Base-by-base conservation (phyloP, 2,797 vertebrate species). In the Dallia pectoralis region DNA sequence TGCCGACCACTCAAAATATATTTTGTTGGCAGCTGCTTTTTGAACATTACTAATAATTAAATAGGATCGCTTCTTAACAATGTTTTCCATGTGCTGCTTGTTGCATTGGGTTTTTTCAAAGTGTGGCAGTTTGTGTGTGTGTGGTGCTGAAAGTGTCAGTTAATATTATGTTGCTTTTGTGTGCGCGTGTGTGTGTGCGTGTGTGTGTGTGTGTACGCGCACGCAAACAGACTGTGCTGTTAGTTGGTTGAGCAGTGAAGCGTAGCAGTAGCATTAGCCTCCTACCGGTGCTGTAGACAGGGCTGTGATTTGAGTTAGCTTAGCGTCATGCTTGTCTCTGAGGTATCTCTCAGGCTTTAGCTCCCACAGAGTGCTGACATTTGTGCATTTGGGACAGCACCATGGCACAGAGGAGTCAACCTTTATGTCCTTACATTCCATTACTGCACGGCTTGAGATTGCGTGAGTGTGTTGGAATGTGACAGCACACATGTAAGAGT, bases 341-440 rank as follows among this genome's bases (percentile, higher is more conserved):
- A 4, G 40, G n/a, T 22, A 11, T 33, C 14, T 36, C 11, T 69
- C 6, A n/a, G 7, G 40, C 68, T 53, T 27, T 53, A 32, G 16
- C 27, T 19, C 68, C 48, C 14, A 29, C 16, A 6, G 47, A 9
- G 72, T 69, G 77, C 79, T 89, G 87, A 87, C 87, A 89, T 89
- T 87, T 85, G 74, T 81, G 59, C 71, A 76, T 76, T 77, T 77
- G 72, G 76, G 72, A 7, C 73, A 76, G 51, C 85, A 80, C 83
- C 84, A 82, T 63, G 83, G 79, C 84, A 32, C 47, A 68, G 18
- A 80, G 76, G 70, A 79, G 73, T 82, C 81, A 76, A 75, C 72
- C 48, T 22, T 6, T 53, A 48, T 68, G 44, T 11, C 33, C 64
- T 73, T 11, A 44, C 33, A 30, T 18, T 25, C 66, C 18, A 29